phyloP scores from a whole-genome alignment of 1,140 invertebrate species.

The Branchinecta lindahli region DNA sequence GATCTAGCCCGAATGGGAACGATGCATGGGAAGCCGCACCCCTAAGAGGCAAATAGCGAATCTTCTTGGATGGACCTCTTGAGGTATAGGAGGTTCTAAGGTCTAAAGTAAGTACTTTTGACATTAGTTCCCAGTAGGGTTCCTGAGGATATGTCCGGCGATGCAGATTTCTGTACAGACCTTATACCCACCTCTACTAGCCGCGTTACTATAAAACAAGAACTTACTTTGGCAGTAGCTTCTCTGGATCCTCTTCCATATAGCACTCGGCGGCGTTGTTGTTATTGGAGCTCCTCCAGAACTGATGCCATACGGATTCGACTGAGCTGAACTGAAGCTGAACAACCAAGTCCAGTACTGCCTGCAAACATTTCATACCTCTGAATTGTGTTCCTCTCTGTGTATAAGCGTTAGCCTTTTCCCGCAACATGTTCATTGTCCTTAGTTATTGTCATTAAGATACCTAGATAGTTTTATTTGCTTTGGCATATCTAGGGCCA shows the following conservation, averaged over 20 bases:
- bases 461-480: not conserved
- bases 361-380: constrained; percentile 31
- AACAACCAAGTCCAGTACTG: constrained; percentile 78
- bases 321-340: constrained; percentile 77
- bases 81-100: too few relatives aligned
- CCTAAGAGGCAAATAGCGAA: too few relatives aligned
- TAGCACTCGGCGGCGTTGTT: constrained; percentile 54
- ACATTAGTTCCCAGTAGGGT: too few relatives aligned
- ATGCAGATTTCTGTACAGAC: too few relatives aligned
- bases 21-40: too few relatives aligned
- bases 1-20: too few relatives aligned
- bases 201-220: not conserved
- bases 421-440: not conserved
- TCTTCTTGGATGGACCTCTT: too few relatives aligned
- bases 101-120: too few relatives aligned
- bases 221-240: constrained; percentile 50
- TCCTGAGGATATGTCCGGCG: too few relatives aligned
- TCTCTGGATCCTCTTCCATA: constrained; percentile 41
- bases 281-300: constrained; percentile 72
- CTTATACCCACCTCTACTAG: too few relatives aligned
- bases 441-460: not conserved
- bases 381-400: too few relatives aligned
- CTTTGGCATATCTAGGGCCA: constrained; percentile 20
- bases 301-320: constrained; percentile 76
- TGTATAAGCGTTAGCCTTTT: not conserved